Evolutionary conservation across 1,140 invertebrate genomes (phyloP).

Genomic region (Gryllus bimaculatus): DNA sequence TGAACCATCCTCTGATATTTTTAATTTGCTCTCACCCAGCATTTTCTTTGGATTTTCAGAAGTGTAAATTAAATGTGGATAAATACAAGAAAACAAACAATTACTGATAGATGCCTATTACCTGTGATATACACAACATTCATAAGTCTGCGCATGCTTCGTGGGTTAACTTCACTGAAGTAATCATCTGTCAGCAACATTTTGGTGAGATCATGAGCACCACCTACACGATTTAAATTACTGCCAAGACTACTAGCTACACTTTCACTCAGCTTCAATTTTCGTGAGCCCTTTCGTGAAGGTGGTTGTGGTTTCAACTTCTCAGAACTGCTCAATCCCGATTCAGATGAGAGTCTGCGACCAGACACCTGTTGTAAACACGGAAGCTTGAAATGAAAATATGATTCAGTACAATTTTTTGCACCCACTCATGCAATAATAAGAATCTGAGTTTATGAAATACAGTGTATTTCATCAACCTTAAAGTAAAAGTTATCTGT

Average conservation of each 20-base stretch:
- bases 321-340: conserved; percentile 48
- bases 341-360: conserved; percentile 66
- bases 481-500: too few species aligned
- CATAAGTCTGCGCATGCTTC: conserved; percentile 92
- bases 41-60: too few species aligned
- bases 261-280: conserved; percentile 72
- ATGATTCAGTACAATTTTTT: too few species aligned
- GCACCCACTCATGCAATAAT: too few species aligned
- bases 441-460: too few species aligned
- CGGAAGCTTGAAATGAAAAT: too few species aligned
- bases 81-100: too few species aligned
- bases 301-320: conserved; percentile 41
- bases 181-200: conserved; percentile 90
- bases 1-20: too few species aligned
- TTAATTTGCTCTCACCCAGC: too few species aligned
- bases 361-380: conserved; percentile 43
- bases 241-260: conserved; percentile 82
- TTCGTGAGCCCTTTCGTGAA: conserved; percentile 47
- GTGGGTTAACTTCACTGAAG: conserved; percentile 94
- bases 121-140: conserved; percentile 95
- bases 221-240: conserved; percentile 64
- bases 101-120: conserved; percentile 31
- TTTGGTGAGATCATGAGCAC: conserved; percentile 64
- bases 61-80: too few species aligned
- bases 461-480: too few species aligned